Evolutionary conservation across 2,888 invertebrate genomes (phyloP), one percentile per base, ranked within the genome.

Genomic region (Strigamia transsilvanica): DNA sequence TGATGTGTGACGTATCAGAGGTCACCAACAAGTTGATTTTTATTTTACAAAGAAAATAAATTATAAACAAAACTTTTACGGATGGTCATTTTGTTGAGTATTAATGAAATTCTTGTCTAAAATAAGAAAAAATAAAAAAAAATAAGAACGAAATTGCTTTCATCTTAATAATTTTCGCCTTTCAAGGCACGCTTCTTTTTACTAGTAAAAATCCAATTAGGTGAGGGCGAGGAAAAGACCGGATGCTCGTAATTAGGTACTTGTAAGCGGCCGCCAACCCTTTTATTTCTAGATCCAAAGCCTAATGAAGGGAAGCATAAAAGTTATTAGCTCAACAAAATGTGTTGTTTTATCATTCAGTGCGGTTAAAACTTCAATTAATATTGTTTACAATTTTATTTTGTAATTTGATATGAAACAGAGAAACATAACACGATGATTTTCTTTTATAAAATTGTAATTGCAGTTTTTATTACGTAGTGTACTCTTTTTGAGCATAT

Each of bases 221-320:
- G 61, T 10, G 61, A 61, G 61, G 61, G 61, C 61, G 61, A 18
- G 61, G 61, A 61, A 61, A 61, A 61, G 61, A 61, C 61, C 61
- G 61, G 61, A 61, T 61, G 61, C 61, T n/a, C n/a, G 61, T 61
- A 61, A 61, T 61, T 61, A 61, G 61, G 61, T 61, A 61, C 61
- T 61, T 61, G 6, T 61, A 61, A 61, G 61, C 61, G 61, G 61
- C n/a, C 61, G 61, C 61, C 61, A 61, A 61, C 61, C 61, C 61
- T 61, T 61, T 61, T 61, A 61, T 61, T 61, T 61, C 61, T 18
- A 61, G 61, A 61, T n/a, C 61, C 46, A 46, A 61, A 61, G 18
- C 23, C 61, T 61, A 61, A 61, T 61, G 61, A 61, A 61, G 61
- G 61, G 61, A 61, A 61, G 61, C 61, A 61, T 61, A 61, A 61